These are phyloP conservation scores for Vanessa cardui DNA, from an alignment of 2,888 invertebrate species.

Conservation along the genomic window DNA sequence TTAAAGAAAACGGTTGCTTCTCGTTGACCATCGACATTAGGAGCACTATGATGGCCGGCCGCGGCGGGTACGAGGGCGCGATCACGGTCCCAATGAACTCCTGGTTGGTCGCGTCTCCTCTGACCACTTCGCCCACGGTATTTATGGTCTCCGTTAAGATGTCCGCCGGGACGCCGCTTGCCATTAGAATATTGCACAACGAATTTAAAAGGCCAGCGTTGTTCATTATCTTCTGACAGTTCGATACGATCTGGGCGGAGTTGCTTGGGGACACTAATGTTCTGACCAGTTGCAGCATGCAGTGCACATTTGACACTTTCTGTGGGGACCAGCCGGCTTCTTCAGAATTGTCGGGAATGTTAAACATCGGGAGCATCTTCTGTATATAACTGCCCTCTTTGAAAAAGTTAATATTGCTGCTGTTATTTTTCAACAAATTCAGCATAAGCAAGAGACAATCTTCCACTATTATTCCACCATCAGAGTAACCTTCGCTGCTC, in stretches of 20 bases:
- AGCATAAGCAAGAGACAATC: conserved; percentile 97
- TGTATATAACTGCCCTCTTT: conserved; percentile 99
- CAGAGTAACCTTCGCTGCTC: conserved; percentile 93
- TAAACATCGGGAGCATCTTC: conserved; percentile 93
- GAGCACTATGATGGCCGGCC: conserved; percentile 96
- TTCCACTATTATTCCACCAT: conserved; percentile 99
- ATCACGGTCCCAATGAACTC: conserved; percentile 94
- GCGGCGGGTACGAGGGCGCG: conserved; percentile 96
- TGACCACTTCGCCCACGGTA: conserved; percentile 96
- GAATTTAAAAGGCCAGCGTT: conserved; percentile 85
- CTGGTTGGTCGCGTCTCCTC: conserved; percentile 95
- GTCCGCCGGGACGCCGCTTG: conserved; percentile 97
- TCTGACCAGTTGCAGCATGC: conserved; percentile 94
- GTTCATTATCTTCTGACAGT: conserved; percentile 95
- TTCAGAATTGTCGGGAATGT: conserved; percentile 86
- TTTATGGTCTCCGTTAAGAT: conserved; percentile 98
- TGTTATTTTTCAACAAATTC: conserved; percentile 96
- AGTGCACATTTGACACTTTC: conserved; percentile 96
- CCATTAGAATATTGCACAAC: conserved; percentile 95
- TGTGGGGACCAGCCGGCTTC: conserved; percentile 95
- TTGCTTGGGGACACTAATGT: conserved; percentile 97
- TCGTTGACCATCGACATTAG: conserved; percentile 99
- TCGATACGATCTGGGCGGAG: conserved; percentile 89
- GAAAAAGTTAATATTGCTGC: conserved; percentile 99
- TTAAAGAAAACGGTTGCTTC: conserved; percentile 92